These are phyloP conservation scores for Arctopsyche grandis DNA, from an alignment of 1,140 invertebrate species.

Conservation along the genomic window DNA sequence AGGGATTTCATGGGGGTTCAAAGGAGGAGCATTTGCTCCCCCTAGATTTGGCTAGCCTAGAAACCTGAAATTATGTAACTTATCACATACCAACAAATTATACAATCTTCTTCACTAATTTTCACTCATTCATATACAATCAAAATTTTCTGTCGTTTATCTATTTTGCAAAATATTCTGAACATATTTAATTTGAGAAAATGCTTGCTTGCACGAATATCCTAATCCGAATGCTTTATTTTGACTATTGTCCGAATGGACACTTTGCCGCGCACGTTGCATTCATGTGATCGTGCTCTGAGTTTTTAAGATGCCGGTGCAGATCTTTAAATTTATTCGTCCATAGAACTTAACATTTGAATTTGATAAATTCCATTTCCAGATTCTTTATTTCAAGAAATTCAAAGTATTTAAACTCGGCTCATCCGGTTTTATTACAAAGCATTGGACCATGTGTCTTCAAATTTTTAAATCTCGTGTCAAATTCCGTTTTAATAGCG, in stretches of 20 bases:
- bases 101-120: no score
- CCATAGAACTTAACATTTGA: conserved; percentile 18
- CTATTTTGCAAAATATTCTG: not conserved
- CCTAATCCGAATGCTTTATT: conserved; percentile 3
- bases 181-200: not conserved
- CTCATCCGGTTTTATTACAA: conserved; percentile 11
- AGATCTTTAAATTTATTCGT: conserved; percentile 26
- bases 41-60: no score
- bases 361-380: conserved; percentile 13
- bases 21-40: no score
- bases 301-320: conserved; percentile 9
- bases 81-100: no score
- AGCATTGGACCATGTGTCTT: conserved; percentile 14
- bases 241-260: not conserved
- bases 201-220: not conserved
- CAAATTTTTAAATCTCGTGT: no score
- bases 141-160: not conserved
- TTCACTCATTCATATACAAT: no score
- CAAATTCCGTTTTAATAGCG: not conserved
- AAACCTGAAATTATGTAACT: no score
- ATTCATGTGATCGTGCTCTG: conserved; percentile 18
- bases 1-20: no score
- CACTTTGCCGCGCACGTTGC: not conserved
- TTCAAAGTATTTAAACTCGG: conserved; percentile 17
- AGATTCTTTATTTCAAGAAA: conserved; percentile 25